Evolutionary conservation across 2,888 invertebrate species (phyloP), one percentile per base, ranked within the genome.

Genomic region (Dicyrtomina minuta): DNA sequence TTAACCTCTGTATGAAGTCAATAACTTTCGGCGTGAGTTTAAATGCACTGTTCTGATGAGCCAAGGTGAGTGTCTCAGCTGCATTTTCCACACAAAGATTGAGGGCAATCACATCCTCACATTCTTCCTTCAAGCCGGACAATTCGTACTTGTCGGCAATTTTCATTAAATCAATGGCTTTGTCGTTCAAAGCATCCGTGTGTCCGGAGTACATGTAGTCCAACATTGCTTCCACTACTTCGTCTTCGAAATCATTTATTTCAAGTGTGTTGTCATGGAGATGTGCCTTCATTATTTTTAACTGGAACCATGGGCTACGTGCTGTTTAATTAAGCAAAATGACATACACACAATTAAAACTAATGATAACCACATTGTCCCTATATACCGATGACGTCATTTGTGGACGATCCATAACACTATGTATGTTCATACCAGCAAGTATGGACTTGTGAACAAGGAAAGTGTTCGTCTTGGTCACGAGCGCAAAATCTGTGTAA

Each of bases 111-210:
- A 53, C 62, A 13, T 72, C 62, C 44, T 75, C 75, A 53, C 75
- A 77, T 6, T 74, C 75, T 41, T 72, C 73, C 55, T 77, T 77
- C 10, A 77, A 39, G 1, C 74, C 72, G 1, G 44, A 13, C 5
- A 77, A 65, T 53, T 74, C 74, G 33, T 74, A 77, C 62, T 77
- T 77, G 24, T 75, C 75, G 0, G 77, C 74, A 12, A 74, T 72
- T 64, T 73, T 73, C 24, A 77, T 64, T 4, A 77, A 68, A 27
- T 75, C 77, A 0, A 70, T 64, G 8, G 77, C 74, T 27, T 71
- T 64, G 15, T 74, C 71, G 4, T 33, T 10, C 39, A 77, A 53
- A 0, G 60, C 49, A 12, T 74, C 72, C 2, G 71, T 70, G 56
- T 75, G 71, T 3, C 75, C 77, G 22, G 72, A 73, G 64, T 58